A percentile compares a stretch with the other conserved stretches of the same genome.
phyloP scores from a whole-genome alignment of 2,888 invertebrate genomes.

The Drosophila ustulata region DNA sequence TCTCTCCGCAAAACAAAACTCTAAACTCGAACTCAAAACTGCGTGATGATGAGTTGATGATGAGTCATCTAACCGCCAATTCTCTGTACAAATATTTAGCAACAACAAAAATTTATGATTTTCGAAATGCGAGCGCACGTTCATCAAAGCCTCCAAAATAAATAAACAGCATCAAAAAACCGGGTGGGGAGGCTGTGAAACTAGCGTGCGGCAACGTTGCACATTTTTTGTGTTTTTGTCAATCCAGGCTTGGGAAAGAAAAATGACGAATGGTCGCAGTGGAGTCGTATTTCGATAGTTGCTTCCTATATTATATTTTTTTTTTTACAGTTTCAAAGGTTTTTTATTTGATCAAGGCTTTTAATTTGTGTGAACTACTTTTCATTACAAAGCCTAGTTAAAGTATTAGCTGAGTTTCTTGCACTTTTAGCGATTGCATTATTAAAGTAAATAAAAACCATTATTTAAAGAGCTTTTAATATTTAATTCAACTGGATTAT shows the following conservation, averaged over 20 bases:
- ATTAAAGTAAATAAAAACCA: no score
- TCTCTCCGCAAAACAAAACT: conserved; percentile 21
- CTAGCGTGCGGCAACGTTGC: conserved; percentile 5
- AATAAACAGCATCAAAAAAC: not conserved
- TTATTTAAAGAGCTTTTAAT: no score
- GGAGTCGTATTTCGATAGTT: conserved; percentile 3
- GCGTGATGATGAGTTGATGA: conserved; percentile 45
- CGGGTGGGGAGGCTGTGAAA: not conserved
- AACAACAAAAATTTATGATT: conserved; percentile 12
- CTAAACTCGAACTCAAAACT: conserved; percentile 22
- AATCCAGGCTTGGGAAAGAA: conserved; percentile 3
- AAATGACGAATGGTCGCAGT: not conserved
- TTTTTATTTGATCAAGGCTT: not conserved
- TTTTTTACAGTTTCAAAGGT: not conserved
- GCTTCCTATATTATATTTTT: not conserved
- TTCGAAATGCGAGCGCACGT: conserved; percentile 20
- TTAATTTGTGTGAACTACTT: not conserved
- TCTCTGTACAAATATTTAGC: conserved; percentile 23
- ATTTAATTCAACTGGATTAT: no score
- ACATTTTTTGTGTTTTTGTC: conserved; percentile 2
- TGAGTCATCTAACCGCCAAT: conserved; percentile 42
- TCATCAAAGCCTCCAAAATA: not conserved
- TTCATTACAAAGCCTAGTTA: not conserved
- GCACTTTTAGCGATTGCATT: not conserved
- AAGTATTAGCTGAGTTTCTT: not conserved